A percentile compares a stretch with the other conserved stretches of the same genome.
These are phyloP conservation scores for Enoplolaimus lenunculus DNA, from an alignment of 2,888 invertebrate species.

Conservation along the genomic window DNA sequence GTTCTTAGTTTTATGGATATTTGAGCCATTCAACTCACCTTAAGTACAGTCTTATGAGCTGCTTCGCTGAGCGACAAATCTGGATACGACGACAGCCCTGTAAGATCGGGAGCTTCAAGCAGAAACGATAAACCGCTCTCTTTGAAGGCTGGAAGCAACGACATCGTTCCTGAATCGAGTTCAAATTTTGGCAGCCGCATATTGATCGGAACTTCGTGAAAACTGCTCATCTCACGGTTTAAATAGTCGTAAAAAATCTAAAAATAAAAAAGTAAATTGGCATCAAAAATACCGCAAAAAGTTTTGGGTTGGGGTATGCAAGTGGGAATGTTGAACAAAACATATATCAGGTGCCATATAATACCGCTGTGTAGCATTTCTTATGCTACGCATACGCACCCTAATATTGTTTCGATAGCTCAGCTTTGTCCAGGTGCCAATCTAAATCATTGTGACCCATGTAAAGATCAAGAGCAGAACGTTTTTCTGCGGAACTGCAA, in stretches of 20 bases:
- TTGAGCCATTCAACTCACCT: neutral
- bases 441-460: no score
- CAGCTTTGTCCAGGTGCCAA: no score
- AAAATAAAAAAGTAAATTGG: slow-evolving; percentile 1
- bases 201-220: neutral
- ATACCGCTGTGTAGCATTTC: no score
- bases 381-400: no score
- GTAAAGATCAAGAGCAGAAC: no score
- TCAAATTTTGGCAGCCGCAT: neutral
- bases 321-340: no score
- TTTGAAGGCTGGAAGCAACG: neutral
- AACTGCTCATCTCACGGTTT: neutral
- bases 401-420: no score
- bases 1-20: no score
- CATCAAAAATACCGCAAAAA: no score
- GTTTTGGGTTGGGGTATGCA: no score
- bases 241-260: neutral
- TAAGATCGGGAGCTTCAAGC: neutral
- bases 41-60: neutral
- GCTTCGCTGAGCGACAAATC: neutral
- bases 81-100: neutral
- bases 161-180: neutral
- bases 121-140: neutral
- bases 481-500: no score
- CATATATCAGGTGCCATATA: no score